Conservation (phyloP, 2,888 invertebrate species). For the Thera britannica region DNA sequence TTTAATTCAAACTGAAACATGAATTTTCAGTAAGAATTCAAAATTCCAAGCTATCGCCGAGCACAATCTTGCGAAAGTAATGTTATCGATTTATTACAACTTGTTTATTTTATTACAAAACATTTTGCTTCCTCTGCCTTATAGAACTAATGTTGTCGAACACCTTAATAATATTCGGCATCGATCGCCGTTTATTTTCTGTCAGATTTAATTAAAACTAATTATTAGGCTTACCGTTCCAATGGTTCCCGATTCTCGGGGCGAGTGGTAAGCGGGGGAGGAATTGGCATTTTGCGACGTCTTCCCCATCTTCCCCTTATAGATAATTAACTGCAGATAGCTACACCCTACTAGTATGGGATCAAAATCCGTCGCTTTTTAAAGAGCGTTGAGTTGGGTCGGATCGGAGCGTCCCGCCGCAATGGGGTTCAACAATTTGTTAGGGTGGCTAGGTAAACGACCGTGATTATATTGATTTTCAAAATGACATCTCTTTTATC, state of each 20-base stretch:
- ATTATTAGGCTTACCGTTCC: conserved; percentile 72
- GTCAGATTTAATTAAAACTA: conserved; percentile 80
- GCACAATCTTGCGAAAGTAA: conserved; percentile 21
- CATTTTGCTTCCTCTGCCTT: conserved; percentile 31
- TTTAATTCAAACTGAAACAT: conserved; percentile 7
- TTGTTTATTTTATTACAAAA: conserved; percentile 28
- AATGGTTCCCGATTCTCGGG: conserved; percentile 66
- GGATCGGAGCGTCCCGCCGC: conserved; percentile 53
- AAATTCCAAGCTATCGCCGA: conserved; percentile 12
- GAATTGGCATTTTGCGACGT: conserved; percentile 70
- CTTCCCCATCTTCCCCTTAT: conserved; percentile 67
- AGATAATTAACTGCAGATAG: conserved; percentile 84
- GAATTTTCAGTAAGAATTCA: not conserved
- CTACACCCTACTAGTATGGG: conserved; percentile 64
- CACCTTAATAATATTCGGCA: conserved; percentile 48
- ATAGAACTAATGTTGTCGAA: conserved; percentile 45
- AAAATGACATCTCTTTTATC: conserved; percentile 64
- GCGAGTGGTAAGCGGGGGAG: conserved; percentile 62
- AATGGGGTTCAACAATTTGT: conserved; percentile 79
- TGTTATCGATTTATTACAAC: conserved; percentile 27
- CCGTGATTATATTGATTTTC: conserved; percentile 81
- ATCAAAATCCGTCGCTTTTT: conserved; percentile 78
- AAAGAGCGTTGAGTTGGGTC: conserved; percentile 67
- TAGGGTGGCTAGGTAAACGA: conserved; percentile 76
- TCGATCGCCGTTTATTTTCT: conserved; percentile 59